Evolutionary conservation across 2,113 vertebrate species (phyloP), one percentile per base, ranked within the genome.

Genomic region (Calyptomena viridis): DNA sequence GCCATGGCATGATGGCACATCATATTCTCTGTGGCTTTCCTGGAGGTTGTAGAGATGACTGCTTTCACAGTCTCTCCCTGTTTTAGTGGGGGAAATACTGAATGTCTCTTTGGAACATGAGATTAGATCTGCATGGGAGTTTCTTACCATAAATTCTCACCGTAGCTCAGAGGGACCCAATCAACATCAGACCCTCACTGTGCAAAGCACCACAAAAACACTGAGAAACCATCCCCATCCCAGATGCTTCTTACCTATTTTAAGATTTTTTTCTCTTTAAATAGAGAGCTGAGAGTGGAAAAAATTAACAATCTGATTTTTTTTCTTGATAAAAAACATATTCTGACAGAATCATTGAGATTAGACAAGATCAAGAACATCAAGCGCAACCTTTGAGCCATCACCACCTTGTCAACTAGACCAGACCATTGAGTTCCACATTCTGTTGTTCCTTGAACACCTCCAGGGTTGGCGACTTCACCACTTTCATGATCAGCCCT

Each of bases 341-440:
- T n/a, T 44, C 20, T 11, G 44, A n/a, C 11, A 23, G 18, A 88
- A 20, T 24, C 27, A 9, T 5, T 23, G 64, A 44, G 27, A 27
- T 11, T 21, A 66, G 28, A 74, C 44, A 14, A 59, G 18, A 74
- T 33, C 37, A 58, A 50, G 42, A 10, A 42, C 0, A 15, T 58
- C 0, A 0, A 30, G n/a, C 24, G 47, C n/a, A 63, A 6, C n/a
- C 10, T 66, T 19, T 16, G 37, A 31, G 21, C 14, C 3, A 28
- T 6, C 27, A 15, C 19, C 22, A 16, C 37, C 3, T 5, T 37
- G 18, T 9, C 8, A 33, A 24, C 12, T 28, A 19, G 49, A 31
- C 9, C 67, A 37, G 67, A 14, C 27, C 68, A 7, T 21, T 18
- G 67, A 40, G 22, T 42, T 59, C 50, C 86, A 58, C 2, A 0